These are phyloP conservation scores for Scaptomyza cyrtandrae DNA, from an alignment of 2,888 invertebrate species.

Conservation along the genomic window DNA sequence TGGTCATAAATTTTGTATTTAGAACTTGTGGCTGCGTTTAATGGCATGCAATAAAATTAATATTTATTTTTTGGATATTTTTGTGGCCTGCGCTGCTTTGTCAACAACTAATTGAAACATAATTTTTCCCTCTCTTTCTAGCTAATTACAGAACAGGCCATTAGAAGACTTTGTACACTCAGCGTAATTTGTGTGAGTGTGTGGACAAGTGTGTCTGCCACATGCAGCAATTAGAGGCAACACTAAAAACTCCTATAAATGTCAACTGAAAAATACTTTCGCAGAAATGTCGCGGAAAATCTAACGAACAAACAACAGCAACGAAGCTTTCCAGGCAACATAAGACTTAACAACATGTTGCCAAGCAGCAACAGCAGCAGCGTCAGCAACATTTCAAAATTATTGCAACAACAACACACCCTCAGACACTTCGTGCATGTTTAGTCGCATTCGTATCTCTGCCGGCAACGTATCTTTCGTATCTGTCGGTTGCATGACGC, in stretches of 20 bases:
- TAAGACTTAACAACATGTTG: slow-evolving; percentile 42
- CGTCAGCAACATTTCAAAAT: slow-evolving; percentile 40
- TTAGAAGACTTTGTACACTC: slow-evolving; percentile 39
- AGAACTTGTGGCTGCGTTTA: slow-evolving; percentile 50
- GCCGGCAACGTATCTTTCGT: slow-evolving; percentile 71
- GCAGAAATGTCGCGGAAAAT: slow-evolving; percentile 55
- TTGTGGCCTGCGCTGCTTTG: slow-evolving; percentile 43
- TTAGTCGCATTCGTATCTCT: slow-evolving; percentile 66
- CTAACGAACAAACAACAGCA: slow-evolving; percentile 19
- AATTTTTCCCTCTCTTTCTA: slow-evolving; percentile 45
- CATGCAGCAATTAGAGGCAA: slow-evolving; percentile 62
- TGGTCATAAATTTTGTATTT: slow-evolving; percentile 56
- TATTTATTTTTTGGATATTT: slow-evolving; percentile 16
- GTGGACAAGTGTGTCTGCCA: slow-evolving; percentile 42
- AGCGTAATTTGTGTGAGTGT: slow-evolving; percentile 3
- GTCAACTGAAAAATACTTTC: slow-evolving; percentile 64
- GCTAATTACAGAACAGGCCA: slow-evolving; percentile 36
- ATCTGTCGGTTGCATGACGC: slow-evolving; percentile 73
- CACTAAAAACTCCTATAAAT: slow-evolving; percentile 67
- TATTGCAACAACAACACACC: slow-evolving; percentile 40
- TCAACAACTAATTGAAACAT: slow-evolving; percentile 73
- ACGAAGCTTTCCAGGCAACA: slow-evolving; percentile 56
- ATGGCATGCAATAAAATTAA: slow-evolving; percentile 59
- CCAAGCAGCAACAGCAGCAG: slow-evolving; percentile 16
- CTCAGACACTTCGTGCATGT: slow-evolving; percentile 35